These are phyloP conservation scores for Crambe crambe DNA, from an alignment of 37 sponge, comb jelly and placozoan genomes.

Conservation along the genomic window DNA sequence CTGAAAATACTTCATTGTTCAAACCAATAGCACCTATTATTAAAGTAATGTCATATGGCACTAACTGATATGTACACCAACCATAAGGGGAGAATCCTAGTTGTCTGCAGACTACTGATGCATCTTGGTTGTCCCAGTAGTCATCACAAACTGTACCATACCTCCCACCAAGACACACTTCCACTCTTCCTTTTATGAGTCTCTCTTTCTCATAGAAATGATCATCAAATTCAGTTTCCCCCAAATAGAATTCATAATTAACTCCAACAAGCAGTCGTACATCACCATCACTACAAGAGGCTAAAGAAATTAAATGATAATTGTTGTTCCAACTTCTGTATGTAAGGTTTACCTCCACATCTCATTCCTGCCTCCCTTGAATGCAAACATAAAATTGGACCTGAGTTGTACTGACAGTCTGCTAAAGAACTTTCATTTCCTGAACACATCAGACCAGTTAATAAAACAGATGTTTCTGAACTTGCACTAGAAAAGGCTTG, in stretches of 20 bases:
- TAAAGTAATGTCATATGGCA: background rate
- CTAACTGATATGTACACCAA: background rate
- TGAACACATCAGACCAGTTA: conserved; percentile 24
- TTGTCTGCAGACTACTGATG: conserved; percentile 50
- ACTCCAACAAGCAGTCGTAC: conserved; percentile 29
- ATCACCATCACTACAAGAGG: conserved; percentile 23
- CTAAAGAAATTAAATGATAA: background rate
- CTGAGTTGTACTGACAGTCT: conserved; percentile 4
- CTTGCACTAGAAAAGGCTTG: conserved; percentile 21
- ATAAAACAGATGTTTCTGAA: conserved; percentile 2
- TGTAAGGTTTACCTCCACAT: conserved; percentile 26
- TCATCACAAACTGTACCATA: conserved; percentile 52
- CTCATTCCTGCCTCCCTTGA: conserved; percentile 33
- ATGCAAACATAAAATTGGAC: conserved; percentile 18
- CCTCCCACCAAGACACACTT: conserved; percentile 40
- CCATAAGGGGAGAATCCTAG: conserved; percentile 55
- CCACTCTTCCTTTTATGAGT: conserved; percentile 42
- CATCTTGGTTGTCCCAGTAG: conserved; percentile 38
- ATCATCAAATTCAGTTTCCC: background rate
- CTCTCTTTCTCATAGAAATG: conserved; percentile 10
- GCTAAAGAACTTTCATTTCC: conserved; percentile 13
- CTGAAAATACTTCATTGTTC: conserved; percentile 10
- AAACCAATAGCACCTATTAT: conserved; percentile 14
- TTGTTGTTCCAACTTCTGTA: background rate
- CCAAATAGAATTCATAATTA: conserved; percentile 7